phyloP scores from a whole-genome alignment of 2,113 vertebrate genomes.

The Morone chrysops region DNA sequence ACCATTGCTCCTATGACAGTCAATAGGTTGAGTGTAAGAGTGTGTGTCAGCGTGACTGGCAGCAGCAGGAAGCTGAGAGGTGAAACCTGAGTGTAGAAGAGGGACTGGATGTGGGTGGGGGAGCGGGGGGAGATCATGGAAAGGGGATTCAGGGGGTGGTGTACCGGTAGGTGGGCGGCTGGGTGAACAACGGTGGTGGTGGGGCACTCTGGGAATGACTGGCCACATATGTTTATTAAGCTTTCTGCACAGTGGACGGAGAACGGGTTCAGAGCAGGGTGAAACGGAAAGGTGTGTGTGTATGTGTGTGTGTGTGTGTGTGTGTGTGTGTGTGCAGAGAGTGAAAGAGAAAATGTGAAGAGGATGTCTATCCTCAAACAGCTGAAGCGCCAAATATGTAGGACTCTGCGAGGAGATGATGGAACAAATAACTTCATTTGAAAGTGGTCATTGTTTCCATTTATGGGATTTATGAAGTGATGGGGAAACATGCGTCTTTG shows the following conservation, averaged over 20 bases:
- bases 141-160: constrained; percentile 30
- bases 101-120: constrained; percentile 38
- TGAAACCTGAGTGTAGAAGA: constrained; percentile 74
- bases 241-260: constrained; percentile 69
- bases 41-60: constrained; percentile 69
- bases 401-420: constrained; percentile 3
- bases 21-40: constrained; percentile 60
- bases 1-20: constrained; percentile 17
- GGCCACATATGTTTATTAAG: constrained; percentile 74
- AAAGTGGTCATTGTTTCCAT: constrained; percentile 12
- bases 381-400: constrained; percentile 5
- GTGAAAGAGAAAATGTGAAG: constrained; percentile 22
- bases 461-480: constrained; percentile 9
- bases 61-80: constrained; percentile 71
- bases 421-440: constrained; percentile 28
- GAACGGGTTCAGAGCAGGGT: constrained; percentile 75
- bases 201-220: constrained; percentile 66
- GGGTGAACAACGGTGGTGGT: constrained; percentile 32
- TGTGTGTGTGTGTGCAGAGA: constrained; percentile 25
- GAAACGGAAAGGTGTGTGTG: constrained; percentile 64
- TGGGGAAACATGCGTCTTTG: background rate
- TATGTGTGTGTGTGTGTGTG: constrained; percentile 52
- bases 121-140: constrained; percentile 9
- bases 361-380: constrained; percentile 61
- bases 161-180: constrained; percentile 19